These are phyloP conservation scores for Tinea trinotella DNA, from an alignment of 2,888 invertebrate species.

Conservation along the genomic window DNA sequence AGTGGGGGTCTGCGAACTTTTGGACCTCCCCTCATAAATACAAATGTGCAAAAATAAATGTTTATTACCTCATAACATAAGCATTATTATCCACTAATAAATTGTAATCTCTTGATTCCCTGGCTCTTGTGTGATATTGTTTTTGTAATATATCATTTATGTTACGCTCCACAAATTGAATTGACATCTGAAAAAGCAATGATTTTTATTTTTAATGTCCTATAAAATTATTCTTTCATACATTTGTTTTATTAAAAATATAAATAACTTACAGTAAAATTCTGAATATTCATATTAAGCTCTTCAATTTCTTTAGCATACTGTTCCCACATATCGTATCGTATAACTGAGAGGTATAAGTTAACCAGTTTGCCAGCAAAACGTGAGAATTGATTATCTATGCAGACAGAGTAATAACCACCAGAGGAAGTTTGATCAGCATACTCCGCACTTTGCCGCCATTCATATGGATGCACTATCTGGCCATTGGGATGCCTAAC, in stretches of 20 bases:
- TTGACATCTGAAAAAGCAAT: conserved; percentile 72
- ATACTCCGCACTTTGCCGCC: conserved; percentile 91
- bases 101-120: conserved; percentile 87
- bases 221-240: not conserved
- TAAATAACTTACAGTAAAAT: conserved; percentile 83
- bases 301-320: conserved; percentile 92
- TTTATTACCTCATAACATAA: conserved; percentile 84
- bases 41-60: too few relatives aligned
- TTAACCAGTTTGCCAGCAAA: conserved; percentile 93
- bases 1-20: too few relatives aligned
- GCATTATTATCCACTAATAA: conserved; percentile 84
- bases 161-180: conserved; percentile 84
- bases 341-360: conserved; percentile 90
- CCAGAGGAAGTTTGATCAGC: conserved; percentile 86
- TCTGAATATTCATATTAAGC: conserved; percentile 88
- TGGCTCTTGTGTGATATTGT: conserved; percentile 84
- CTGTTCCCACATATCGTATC: conserved; percentile 94
- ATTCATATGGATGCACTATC: conserved; percentile 91
- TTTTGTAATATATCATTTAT: conserved; percentile 89
- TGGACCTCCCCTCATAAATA: too few relatives aligned
- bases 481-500: conserved; percentile 88
- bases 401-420: conserved; percentile 92
- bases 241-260: not conserved
- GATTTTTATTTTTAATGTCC: not conserved
- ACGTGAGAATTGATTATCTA: conserved; percentile 93